Evolutionary conservation across 2,888 invertebrate species (phyloP), one percentile per base, ranked within the genome.

Genomic region (Phalera bucephala): DNA sequence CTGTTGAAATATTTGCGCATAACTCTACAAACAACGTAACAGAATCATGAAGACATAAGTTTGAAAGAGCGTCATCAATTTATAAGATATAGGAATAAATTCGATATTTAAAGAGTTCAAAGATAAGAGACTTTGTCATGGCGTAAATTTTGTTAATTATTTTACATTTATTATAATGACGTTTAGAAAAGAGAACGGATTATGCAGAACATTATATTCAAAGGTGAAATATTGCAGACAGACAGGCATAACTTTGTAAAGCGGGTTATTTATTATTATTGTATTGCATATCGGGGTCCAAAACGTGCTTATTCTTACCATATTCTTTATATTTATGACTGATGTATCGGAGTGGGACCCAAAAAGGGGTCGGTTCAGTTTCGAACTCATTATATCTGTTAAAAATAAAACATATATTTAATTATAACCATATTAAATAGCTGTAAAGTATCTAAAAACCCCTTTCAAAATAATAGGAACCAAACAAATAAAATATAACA

Each of bases 301-400:
- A 15, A 29, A n/a, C 49, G 46, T 54, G 36, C 36, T 33, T 3
- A 3, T n/a, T 38, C 78, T 86, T 91, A 92, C 92, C 88, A 91
- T 77, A 36, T 81, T 73, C 61, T 91, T 91, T 36, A 91, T 83
- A 61, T 89, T 89, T 35, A 92, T 86, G 38, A 91, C 88, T 2
- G 93, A 93, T 2, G 93, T 93, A 80, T 94, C 94, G 48, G 93
- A 93, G 49, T 92, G 90, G 11, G 92, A 92, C 45, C 91, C 82
- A 44, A 91, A 91, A 40, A 90, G 64, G 1, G 84, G 84, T 19
- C 75, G 67, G 31, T 61, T 55, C 11, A 56, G 45, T 5, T 42
- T 49, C 2, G 66, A 50, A 45, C 65, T 67, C 83, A 84, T 86
- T 56, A 4, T 27, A 64, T 72, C 79, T 79, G 79, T 62, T 44